Evolutionary conservation across 2,113 vertebrate genomes (phyloP), one percentile per base, ranked within the genome.

Genomic region (Syngnathus typhle): DNA sequence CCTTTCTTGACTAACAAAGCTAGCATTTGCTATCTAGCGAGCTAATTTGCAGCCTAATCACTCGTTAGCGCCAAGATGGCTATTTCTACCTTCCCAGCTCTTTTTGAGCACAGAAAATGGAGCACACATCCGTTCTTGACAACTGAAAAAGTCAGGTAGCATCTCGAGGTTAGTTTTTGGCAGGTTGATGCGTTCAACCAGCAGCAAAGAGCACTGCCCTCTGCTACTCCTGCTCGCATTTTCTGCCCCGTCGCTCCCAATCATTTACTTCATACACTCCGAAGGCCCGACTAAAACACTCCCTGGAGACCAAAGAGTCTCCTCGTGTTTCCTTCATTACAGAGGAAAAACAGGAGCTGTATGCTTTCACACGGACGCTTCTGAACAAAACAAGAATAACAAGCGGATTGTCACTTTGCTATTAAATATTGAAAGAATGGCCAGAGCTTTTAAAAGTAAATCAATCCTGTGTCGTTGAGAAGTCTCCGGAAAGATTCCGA

Each of bases 211-310:
- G 73, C 76, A 41, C 61, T 81, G 76, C 78, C 82, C 83, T 85
- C 76, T 80, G 85, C 76, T 83, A 36, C 54, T 32, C 54, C 32
- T 56, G 54, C 54, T 67, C 68, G 67, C 55, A 9, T 76, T 72
- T 84, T 86, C 84, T 86, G 88, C 84, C 76, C 85, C 61, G 76
- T 88, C 84, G 51, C 80, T 84, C 75, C 73, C 72, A 73, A 88
- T 87, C 71, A 79, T 80, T 87, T 78, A 79, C 82, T 84, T 60
- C 47, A 49, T 86, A 77, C 76, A 80, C 69, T 82, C 65, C 60
- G 58, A 73, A 61, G 73, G 74, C 60, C 69, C 69, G 7, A 44
- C 60, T 81, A 80, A 84, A 87, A 79, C 71, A 59, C 67, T 81
- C 75, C 81, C 76, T 13, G 46, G 60, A 64, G 83, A 84, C 58